Percentiles rank a stretch among this genome's conserved stretches.
These are phyloP conservation scores for Leptinotarsa lineolata DNA, from an alignment of 1,140 invertebrate species.

Conservation along the genomic window DNA sequence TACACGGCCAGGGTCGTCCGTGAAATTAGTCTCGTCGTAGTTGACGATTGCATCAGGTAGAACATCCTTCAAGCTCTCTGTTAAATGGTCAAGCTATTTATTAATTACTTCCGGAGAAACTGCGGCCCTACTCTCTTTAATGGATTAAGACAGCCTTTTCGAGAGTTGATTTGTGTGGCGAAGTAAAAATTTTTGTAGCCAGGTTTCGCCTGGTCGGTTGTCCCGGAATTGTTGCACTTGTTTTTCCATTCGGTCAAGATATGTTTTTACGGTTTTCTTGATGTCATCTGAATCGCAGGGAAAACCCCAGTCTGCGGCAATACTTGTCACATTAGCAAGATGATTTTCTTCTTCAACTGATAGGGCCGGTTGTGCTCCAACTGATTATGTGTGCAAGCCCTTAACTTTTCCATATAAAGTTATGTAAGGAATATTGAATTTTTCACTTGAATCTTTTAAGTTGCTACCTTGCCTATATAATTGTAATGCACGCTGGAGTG, in stretches of 20 bases:
- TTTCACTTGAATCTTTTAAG: slow-evolving; percentile 20
- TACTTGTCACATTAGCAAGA: slow-evolving; percentile 3
- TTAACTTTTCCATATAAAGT: slow-evolving; percentile 37
- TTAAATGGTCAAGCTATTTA: background rate
- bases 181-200: slow-evolving; percentile 44
- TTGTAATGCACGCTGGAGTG: slow-evolving; percentile 12
- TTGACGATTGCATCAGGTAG: slow-evolving; percentile 53
- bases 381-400: slow-evolving; percentile 21
- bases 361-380: slow-evolving; percentile 21
- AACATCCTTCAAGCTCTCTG: background rate
- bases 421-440: slow-evolving; percentile 29
- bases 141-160: slow-evolving; percentile 44
- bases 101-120: slow-evolving; percentile 35
- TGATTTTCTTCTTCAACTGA: slow-evolving; percentile 23
- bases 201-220: slow-evolving; percentile 49
- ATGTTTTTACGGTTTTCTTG: slow-evolving; percentile 26
- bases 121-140: slow-evolving; percentile 47
- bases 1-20: slow-evolving; percentile 52
- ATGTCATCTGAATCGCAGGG: slow-evolving; percentile 35
- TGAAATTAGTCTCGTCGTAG: slow-evolving; percentile 58
- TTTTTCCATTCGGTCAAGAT: slow-evolving; percentile 35
- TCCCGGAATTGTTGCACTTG: slow-evolving; percentile 40
- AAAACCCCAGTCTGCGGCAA: slow-evolving; percentile 34
- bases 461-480: slow-evolving; percentile 1
- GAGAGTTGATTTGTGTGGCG: slow-evolving; percentile 41